These are phyloP conservation scores for Proisotoma minuta DNA, from an alignment of 2,888 invertebrate genomes.

Conservation along the genomic window DNA sequence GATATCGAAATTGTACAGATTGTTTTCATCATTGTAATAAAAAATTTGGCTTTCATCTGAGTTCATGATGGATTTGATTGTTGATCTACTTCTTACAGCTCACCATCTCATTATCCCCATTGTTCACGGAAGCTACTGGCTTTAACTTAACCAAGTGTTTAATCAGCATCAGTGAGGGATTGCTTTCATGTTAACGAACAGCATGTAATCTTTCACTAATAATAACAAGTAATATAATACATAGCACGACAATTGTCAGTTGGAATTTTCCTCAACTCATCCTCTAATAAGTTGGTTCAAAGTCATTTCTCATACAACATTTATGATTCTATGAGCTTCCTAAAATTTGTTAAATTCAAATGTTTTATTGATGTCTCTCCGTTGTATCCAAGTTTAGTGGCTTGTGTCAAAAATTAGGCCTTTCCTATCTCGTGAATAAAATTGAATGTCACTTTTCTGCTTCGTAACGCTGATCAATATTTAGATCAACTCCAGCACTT, in stretches of 20 bases:
- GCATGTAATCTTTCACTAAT: background rate
- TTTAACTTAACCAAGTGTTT: slow-evolving; percentile 10
- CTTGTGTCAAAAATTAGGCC: background rate
- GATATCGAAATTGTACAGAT: too few relatives aligned
- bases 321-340: too few relatives aligned
- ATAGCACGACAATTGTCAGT: background rate
- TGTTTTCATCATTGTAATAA: too few relatives aligned
- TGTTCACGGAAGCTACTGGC: slow-evolving; percentile 15
- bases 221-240: background rate
- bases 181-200: background rate
- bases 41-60: too few relatives aligned
- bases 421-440: background rate
- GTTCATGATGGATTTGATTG: too few relatives aligned
- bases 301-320: too few relatives aligned
- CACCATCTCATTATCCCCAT: slow-evolving; percentile 11
- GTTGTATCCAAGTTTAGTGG: background rate
- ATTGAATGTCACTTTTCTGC: slow-evolving; percentile 1
- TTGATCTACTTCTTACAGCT: background rate
- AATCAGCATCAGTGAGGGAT: slow-evolving; percentile 10
- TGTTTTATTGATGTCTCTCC: background rate
- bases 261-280: slow-evolving; percentile 10
- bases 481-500: background rate
- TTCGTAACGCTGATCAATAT: background rate
- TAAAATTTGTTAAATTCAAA: background rate
- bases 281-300: too few relatives aligned